phyloP scores from a whole-genome alignment of 2,888 invertebrate genomes.

The Girardia tigrina region DNA sequence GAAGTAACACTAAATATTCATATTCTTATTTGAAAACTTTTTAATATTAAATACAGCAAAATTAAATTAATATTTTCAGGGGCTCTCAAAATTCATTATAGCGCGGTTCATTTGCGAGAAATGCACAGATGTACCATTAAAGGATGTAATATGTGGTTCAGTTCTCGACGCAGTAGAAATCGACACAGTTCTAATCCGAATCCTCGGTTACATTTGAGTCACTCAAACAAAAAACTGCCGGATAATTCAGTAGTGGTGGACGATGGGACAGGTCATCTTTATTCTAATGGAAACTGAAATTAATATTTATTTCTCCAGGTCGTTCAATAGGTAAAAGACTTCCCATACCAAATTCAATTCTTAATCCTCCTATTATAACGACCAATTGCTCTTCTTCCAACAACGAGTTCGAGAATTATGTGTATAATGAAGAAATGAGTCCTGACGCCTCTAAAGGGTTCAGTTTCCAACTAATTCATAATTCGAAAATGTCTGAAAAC shows the following conservation, averaged over 20 bases:
- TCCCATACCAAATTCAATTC: conserved; percentile 35
- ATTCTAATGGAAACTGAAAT: not conserved
- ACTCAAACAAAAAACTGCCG: conserved; percentile 66
- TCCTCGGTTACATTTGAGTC: conserved; percentile 87
- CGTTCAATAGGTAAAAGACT: conserved; percentile 30
- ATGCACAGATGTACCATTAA: conserved; percentile 99
- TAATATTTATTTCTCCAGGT: conserved; percentile 1
- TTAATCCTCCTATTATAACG: conserved; percentile 34
- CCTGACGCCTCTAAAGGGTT: not conserved
- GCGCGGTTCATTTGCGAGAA: conserved; percentile 85
- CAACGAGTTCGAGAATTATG: not conserved
- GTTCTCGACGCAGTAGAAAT: conserved; percentile 81
- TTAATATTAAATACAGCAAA: not conserved
- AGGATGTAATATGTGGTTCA: conserved; percentile 98
- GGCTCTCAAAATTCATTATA: conserved; percentile 94
- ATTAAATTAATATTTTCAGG: conserved; percentile 46
- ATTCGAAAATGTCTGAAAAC: not conserved
- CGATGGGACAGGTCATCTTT: conserved; percentile 34
- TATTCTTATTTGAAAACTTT: too few relatives aligned
- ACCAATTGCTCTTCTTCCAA: not conserved
- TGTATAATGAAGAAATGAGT: not conserved
- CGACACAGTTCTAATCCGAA: conserved; percentile 94
- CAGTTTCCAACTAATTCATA: not conserved
- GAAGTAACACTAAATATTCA: too few relatives aligned
- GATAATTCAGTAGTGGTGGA: conserved; percentile 55